Evolutionary conservation across 1,140 invertebrate species (phyloP).

Genomic region (Copidosoma floridanum): DNA sequence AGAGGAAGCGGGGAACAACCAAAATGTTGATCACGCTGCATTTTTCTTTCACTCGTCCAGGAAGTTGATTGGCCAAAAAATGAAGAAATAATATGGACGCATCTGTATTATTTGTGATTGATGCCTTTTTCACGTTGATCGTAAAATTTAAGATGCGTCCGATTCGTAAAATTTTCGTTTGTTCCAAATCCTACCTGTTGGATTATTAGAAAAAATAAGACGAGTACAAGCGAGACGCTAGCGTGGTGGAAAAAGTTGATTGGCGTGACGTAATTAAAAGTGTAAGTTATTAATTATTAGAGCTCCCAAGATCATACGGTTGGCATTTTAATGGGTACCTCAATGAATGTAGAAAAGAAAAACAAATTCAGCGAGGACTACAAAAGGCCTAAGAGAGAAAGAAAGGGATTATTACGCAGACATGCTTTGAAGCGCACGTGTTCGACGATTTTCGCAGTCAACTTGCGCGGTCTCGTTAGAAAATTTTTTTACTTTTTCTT

Average conservation of each 20-base stretch:
- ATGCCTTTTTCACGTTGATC: constrained; percentile 4
- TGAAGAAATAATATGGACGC: too few species aligned
- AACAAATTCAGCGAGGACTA: constrained; percentile 15
- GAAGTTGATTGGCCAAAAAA: too few species aligned
- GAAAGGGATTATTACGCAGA: too few species aligned
- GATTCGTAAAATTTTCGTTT: too few species aligned
- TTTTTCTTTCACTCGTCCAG: constrained; percentile 6
- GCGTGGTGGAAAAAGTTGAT: too few species aligned
- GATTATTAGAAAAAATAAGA: too few species aligned
- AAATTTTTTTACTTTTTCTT: too few species aligned
- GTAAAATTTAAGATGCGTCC: background rate
- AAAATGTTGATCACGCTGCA: constrained; percentile 15
- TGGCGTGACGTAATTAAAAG: constrained; percentile 11
- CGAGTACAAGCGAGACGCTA: too few species aligned
- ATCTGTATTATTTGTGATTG: too few species aligned
- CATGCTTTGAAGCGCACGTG: constrained; percentile 13
- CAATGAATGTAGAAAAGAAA: background rate
- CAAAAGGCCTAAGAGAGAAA: constrained; percentile 19
- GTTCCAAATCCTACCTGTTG: too few species aligned
- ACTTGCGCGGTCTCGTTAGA: background rate
- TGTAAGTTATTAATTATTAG: too few species aligned
- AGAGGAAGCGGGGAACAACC: constrained; percentile 3
- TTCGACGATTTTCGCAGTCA: constrained; percentile 4
- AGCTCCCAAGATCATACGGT: constrained; percentile 13
- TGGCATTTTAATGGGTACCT: constrained; percentile 20